Evolutionary conservation across 2,888 invertebrate genomes (phyloP), one percentile per base, ranked within the genome.

Genomic region (Folsomia candida): DNA sequence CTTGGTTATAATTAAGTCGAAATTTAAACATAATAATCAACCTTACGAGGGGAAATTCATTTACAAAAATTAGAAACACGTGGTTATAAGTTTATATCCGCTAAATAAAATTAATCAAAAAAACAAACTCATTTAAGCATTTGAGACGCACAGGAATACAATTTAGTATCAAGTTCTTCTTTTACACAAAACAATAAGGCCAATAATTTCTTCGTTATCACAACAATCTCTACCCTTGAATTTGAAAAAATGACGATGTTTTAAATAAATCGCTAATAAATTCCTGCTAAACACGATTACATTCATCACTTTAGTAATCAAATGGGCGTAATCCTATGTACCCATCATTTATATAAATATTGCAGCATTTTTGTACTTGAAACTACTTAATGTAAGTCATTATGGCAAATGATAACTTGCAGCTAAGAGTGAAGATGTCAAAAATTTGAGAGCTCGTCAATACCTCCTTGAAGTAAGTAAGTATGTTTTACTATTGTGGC

Each of bases 281-380:
- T 37, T 37, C 4, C 14, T 37, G 37, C 37, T 37, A 37, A 37
- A 37, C 37, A 9, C 37, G n/a, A 37, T 37, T 37, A 37, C 37
- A n/a, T n/a, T n/a, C n/a, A 37, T 14, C 37, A 37, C 37, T 37
- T 37, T 37, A 37, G n/a, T n/a, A n/a, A n/a, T n/a, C n/a, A n/a
- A n/a, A n/a, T n/a, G n/a, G n/a, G n/a, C n/a, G n/a, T n/a, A n/a
- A n/a, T n/a, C 37, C 4, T 37, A 14, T 37, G 14, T 37, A 37
- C 14, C 37, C 37, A 37, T 9, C 37, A 37, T 37, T 37, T 37
- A 37, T 14, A 37, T 37, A 37, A 37, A 37, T 72, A 72, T 72
- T 72, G 72, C 72, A 68, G 67, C 72, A 29, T 51, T 66, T 72
- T 72, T 72, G 72, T 72, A 72, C 72, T 72, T 69, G 51, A 68